A percentile compares a stretch with the other conserved stretches of the same genome.
These are phyloP conservation scores for Syngnathus rostellatus DNA, from an alignment of 2,797 vertebrate species.

Conservation along the genomic window DNA sequence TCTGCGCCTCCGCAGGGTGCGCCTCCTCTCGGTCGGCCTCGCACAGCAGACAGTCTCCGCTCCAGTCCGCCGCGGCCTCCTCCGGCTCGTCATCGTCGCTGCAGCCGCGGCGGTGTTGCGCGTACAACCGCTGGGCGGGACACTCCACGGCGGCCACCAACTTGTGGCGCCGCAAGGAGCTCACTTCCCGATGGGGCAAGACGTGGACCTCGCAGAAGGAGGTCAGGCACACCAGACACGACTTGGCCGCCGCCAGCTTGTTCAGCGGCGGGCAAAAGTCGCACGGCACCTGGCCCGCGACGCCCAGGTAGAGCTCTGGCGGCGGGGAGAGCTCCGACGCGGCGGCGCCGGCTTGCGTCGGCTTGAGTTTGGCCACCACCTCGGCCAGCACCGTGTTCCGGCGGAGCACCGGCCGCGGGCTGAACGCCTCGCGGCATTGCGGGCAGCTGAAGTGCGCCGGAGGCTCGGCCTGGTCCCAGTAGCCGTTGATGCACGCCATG, in stretches of 20 bases:
- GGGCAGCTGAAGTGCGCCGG: slow-evolving; percentile 57
- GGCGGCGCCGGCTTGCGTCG: slow-evolving; percentile 22
- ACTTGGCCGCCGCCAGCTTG: slow-evolving; percentile 79
- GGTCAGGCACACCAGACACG: slow-evolving; percentile 84
- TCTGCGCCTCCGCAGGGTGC: slow-evolving; percentile 36
- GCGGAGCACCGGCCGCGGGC: slow-evolving; percentile 63
- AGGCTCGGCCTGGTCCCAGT: slow-evolving; percentile 63
- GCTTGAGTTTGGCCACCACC: slow-evolving; percentile 57
- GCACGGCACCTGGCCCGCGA: slow-evolving; percentile 77
- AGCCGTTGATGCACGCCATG: slow-evolving; percentile 67
- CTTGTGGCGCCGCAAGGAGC: slow-evolving; percentile 81
- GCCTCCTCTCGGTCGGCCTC: slow-evolving; percentile 57
- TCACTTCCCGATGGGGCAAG: slow-evolving; percentile 81
- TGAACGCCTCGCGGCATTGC: slow-evolving; percentile 68
- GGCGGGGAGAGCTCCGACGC: not conserved
- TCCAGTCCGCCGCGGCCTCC: slow-evolving; percentile 34
- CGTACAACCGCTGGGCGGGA: slow-evolving; percentile 79
- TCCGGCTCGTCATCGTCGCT: slow-evolving; percentile 21
- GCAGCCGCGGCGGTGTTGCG: slow-evolving; percentile 69
- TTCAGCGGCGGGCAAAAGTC: slow-evolving; percentile 81
- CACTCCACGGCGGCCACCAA: slow-evolving; percentile 79
- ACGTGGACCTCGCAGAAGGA: slow-evolving; percentile 85
- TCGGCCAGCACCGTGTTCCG: slow-evolving; percentile 68
- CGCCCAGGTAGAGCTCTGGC: slow-evolving; percentile 27
- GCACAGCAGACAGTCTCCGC: slow-evolving; percentile 59